These are phyloP conservation scores for Crocallis elinguaria DNA, from an alignment of 2,888 invertebrate genomes.

Conservation along the genomic window DNA sequence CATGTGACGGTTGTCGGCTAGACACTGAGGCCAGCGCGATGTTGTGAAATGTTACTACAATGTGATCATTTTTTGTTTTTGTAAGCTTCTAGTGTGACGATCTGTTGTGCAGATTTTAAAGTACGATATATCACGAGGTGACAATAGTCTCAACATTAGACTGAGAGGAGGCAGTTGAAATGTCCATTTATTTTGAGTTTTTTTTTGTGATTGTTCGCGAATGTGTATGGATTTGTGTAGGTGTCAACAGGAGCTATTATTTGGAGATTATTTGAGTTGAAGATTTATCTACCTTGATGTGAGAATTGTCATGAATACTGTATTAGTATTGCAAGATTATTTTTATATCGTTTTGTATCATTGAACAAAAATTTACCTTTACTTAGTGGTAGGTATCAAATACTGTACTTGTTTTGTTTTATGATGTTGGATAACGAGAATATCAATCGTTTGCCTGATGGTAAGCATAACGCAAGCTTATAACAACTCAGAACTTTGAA, in stretches of 20 bases:
- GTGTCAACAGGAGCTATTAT: not conserved
- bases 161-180: conserved; percentile 2
- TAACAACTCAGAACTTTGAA: too few relatives aligned
- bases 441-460: too few relatives aligned
- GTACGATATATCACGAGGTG: conserved; percentile 24
- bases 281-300: too few relatives aligned
- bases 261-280: not conserved
- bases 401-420: too few relatives aligned
- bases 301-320: conserved; percentile 1
- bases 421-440: too few relatives aligned
- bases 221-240: not conserved
- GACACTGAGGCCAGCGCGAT: conserved; percentile 34
- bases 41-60: conserved; percentile 53
- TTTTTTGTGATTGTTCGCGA: not conserved
- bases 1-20: conserved; percentile 38
- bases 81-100: conserved; percentile 35
- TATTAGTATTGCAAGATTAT: too few relatives aligned
- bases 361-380: too few relatives aligned
- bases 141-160: conserved; percentile 29
- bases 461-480: too few relatives aligned
- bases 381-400: too few relatives aligned
- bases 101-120: conserved; percentile 27
- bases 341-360: too few relatives aligned
- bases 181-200: not conserved
- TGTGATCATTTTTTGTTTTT: conserved; percentile 42